Evolutionary conservation across 2,113 vertebrate genomes (phyloP).

Genomic region (Amphiprion percula): DNA sequence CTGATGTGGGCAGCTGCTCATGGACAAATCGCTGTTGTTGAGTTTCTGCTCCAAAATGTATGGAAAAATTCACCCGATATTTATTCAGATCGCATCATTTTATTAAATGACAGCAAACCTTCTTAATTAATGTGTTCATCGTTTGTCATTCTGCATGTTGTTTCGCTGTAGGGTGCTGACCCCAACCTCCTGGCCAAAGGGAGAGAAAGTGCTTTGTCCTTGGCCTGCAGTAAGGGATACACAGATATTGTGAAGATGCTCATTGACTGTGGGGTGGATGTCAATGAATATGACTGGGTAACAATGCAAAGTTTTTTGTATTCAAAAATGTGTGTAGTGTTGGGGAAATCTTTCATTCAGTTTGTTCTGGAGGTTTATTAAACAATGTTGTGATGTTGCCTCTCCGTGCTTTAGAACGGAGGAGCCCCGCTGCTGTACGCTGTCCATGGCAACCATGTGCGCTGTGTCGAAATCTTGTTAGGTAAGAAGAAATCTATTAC

Average conservation of each 20-base stretch:
- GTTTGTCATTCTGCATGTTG: background rate
- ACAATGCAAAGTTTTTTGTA: conserved; percentile 9
- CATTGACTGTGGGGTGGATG: conserved; percentile 96
- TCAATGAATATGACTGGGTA: conserved; percentile 99
- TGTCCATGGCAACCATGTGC: conserved; percentile 98
- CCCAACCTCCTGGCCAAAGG: conserved; percentile 96
- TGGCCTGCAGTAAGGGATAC: conserved; percentile 98
- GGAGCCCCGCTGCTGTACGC: conserved; percentile 96
- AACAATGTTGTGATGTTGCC: background rate
- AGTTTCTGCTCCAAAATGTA: conserved; percentile 98
- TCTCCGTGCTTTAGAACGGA: conserved; percentile 89
- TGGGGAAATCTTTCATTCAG: background rate
- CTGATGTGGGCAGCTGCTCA: conserved; percentile 99
- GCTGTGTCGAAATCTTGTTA: conserved; percentile 95
- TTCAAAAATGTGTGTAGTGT: too few relatives aligned
- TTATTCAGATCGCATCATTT: background rate
- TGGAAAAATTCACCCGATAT: conserved; percentile 30
- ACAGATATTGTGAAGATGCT: conserved; percentile 99
- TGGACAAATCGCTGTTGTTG: conserved; percentile 97
- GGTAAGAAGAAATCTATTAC: conserved; percentile 82
- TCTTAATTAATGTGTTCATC: background rate
- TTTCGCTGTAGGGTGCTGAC: conserved; percentile 89
- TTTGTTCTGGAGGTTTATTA: background rate
- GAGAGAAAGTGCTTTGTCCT: conserved; percentile 94
- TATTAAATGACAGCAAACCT: background rate